Evolutionary conservation across 2,888 invertebrate genomes (phyloP).

Genomic region (Pristionchus maxplancki): DNA sequence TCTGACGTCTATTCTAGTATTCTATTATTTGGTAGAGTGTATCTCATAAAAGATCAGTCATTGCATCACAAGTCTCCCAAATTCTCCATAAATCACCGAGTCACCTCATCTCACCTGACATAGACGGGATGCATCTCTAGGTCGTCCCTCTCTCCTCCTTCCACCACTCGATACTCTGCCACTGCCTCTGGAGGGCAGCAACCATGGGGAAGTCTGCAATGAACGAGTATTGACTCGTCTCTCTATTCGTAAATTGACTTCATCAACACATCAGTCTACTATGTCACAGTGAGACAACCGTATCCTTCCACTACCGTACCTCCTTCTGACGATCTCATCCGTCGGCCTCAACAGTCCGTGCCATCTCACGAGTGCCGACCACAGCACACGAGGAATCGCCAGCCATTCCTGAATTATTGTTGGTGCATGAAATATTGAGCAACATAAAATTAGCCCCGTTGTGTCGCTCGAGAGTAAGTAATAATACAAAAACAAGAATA

Average conservation of each 20-base stretch:
- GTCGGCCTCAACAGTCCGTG: constrained; percentile 32
- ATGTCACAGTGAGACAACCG: background rate
- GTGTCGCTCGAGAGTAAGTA: too few relatives aligned
- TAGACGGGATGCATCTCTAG: constrained; percentile 39
- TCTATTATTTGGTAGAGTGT: too few relatives aligned
- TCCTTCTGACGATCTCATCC: constrained; percentile 49
- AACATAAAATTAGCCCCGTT: too few relatives aligned
- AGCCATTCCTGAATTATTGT: constrained; percentile 44
- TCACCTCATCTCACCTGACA: background rate
- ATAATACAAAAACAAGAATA: too few relatives aligned
- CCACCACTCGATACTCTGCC: constrained; percentile 36
- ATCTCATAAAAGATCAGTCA: too few relatives aligned
- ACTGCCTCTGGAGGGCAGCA: constrained; percentile 39
- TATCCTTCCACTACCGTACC: constrained; percentile 20
- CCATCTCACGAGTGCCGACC: constrained; percentile 48
- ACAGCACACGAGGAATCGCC: constrained; percentile 45
- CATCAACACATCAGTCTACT: too few relatives aligned
- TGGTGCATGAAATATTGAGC: too few relatives aligned
- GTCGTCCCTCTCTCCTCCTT: constrained; percentile 24
- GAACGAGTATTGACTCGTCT: background rate
- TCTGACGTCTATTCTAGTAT: too few relatives aligned
- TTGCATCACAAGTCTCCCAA: background rate
- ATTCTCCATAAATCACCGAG: background rate
- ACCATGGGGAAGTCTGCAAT: constrained; percentile 20
- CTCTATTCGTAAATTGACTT: too few relatives aligned